phyloP scores from a whole-genome alignment of 2,888 invertebrate species.

The Agrochola circellaris region DNA sequence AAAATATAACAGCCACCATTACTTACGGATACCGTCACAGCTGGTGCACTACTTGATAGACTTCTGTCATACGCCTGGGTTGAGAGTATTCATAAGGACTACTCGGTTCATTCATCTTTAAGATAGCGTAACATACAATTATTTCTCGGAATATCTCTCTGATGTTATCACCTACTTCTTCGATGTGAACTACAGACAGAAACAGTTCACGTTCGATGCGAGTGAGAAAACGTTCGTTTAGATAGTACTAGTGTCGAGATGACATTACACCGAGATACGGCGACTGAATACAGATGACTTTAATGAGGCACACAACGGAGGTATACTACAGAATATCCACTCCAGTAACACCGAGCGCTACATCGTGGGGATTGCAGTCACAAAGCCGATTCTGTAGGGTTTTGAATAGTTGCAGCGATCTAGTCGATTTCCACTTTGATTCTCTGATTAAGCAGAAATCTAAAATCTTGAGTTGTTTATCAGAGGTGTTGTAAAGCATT shows the following conservation, averaged over 20 bases:
- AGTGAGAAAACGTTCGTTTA: slow-evolving; percentile 2
- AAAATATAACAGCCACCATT: neutral
- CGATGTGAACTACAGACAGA: neutral
- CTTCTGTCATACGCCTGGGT: neutral
- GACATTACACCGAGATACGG: neutral
- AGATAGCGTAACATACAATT: neutral
- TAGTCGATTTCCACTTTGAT: no score
- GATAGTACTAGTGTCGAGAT: neutral
- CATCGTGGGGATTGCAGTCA: neutral
- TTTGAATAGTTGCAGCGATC: no score
- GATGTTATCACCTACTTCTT: neutral
- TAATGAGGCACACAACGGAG: neutral
- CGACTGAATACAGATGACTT: slow-evolving; percentile 4
- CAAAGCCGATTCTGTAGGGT: neutral
- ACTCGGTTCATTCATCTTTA: neutral
- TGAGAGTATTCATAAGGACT: neutral
- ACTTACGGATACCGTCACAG: no score
- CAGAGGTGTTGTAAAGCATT: no score
- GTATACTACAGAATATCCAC: neutral
- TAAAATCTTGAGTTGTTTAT: no score
- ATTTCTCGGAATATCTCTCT: neutral
- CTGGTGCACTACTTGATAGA: neutral
- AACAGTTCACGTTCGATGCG: neutral
- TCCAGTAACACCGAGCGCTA: no score
- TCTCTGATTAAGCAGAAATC: no score